Base-by-base conservation (phyloP, 2,888 invertebrate species). In the Tetragonula carbonaria region DNA sequence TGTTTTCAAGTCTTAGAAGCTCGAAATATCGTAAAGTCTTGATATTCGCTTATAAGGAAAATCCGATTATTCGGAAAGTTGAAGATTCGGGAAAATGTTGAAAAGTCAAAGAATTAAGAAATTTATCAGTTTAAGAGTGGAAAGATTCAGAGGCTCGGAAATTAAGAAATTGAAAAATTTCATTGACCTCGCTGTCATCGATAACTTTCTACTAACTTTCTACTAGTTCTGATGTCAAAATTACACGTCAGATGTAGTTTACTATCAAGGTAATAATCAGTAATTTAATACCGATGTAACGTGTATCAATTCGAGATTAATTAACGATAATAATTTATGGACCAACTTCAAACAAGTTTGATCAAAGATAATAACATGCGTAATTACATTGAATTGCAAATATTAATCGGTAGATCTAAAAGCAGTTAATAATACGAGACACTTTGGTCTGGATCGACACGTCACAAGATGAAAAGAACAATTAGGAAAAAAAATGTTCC, bases 251-350 rank as follows among this genome's bases (percentile, higher is more conserved):
- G 13, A 5, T n/a, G 14, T 62, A 62, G 13, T 62, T 23, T 28
- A 62, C 8, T 62, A 8, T 1, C 62, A 28, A 28, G 5, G 6
- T 45, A 45, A 50, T 16, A 13, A 33, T n/a, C n/a, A 8, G 14
- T 38, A 4, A 11, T 70, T 55, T 21, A 6, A 55, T 28, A 16
- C 33, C 0, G 33, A 21, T 59, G 23, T 11, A n/a, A 28, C 14
- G 18, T 59, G 38, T 8, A 50, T 72, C 50, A 23, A 45, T 11
- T 5, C 14, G 14, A 8, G n/a, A 59, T 62, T 72, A 59, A 72
- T 62, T 72, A 59, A 72, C 33, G 14, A 50, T 28, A 59, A 23
- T n/a, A n/a, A 62, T 73, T 62, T 73, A 62, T 50, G 74, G n/a
- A 11, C 0, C 11, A 65, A 5, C 18, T 65, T 65, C 38, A n/a